These are phyloP conservation scores for Takifugu bimaculatus DNA, from an alignment of 2,113 vertebrate genomes.

Conservation along the genomic window DNA sequence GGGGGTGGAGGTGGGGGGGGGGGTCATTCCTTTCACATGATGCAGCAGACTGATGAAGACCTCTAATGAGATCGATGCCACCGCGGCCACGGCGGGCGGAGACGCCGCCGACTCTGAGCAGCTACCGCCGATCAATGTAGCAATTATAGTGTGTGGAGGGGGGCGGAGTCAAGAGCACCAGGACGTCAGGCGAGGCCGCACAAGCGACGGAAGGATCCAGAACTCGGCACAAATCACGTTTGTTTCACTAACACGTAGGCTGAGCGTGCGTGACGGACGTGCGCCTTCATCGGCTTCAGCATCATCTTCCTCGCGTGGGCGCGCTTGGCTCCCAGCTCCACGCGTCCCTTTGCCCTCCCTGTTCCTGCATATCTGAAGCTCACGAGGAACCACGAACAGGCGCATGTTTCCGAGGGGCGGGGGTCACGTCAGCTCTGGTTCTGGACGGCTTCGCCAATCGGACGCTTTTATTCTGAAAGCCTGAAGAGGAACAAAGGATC, in stretches of 20 bases:
- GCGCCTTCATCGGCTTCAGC: too few species aligned
- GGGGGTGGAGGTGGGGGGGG: neutral
- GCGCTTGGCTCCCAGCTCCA: neutral
- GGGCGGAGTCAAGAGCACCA: slow-evolving; percentile 48
- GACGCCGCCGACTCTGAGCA: slow-evolving; percentile 47
- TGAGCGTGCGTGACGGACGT: too few species aligned
- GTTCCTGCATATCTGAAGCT: neutral
- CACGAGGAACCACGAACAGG: neutral
- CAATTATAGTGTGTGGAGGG: slow-evolving; percentile 47
- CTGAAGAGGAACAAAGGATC: neutral
- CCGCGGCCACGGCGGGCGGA: slow-evolving; percentile 53
- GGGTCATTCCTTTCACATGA: slow-evolving; percentile 66
- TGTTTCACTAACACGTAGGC: too few species aligned
- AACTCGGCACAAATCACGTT: too few species aligned
- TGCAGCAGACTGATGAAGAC: slow-evolving; percentile 68
- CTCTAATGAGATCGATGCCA: slow-evolving; percentile 69
- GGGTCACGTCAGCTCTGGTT: too few species aligned
- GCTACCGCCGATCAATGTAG: slow-evolving; percentile 50
- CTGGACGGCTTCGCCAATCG: too few species aligned
- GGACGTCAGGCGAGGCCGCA: slow-evolving; percentile 17
- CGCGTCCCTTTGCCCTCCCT: neutral
- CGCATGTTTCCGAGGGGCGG: too few species aligned
- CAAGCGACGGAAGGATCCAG: too few species aligned
- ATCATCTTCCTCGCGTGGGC: neutral
- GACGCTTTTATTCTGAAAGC: neutral